Conservation (phyloP, 1,140 invertebrate species). For the Cotesia vestalis region DNA sequence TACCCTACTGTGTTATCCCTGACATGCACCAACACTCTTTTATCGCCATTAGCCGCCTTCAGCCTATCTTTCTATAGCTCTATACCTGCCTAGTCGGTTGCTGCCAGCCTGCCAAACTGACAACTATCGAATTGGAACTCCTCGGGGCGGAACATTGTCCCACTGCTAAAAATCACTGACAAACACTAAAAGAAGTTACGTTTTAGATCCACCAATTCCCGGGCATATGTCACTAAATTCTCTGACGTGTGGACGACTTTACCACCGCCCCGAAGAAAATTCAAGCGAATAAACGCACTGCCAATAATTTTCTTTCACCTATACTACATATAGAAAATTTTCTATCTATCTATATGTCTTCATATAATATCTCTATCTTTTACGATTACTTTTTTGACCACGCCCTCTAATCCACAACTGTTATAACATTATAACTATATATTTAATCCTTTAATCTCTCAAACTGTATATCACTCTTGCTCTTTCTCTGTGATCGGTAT, state of each 20-base stretch:
- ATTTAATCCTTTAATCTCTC: background rate
- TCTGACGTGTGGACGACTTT: background rate
- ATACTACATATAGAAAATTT: background rate
- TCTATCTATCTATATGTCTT: no score
- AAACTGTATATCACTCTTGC: slow-evolving; percentile 5
- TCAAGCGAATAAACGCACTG: slow-evolving; percentile 23
- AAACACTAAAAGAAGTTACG: background rate
- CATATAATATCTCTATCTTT: no score
- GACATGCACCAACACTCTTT: slow-evolving; percentile 23
- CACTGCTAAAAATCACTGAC: background rate
- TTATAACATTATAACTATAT: background rate
- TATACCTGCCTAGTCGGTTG: background rate
- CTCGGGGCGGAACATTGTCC: slow-evolving; percentile 25
- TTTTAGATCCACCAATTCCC: slow-evolving; percentile 14
- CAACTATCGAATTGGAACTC: slow-evolving; percentile 26
- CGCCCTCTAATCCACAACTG: background rate
- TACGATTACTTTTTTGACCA: background rate
- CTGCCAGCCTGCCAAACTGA: background rate
- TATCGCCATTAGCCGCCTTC: slow-evolving; percentile 24
- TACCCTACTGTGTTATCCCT: background rate
- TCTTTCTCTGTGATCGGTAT: slow-evolving; percentile 23
- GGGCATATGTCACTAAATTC: slow-evolving; percentile 6
- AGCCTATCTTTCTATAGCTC: background rate
- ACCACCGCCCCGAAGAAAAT: slow-evolving; percentile 1
- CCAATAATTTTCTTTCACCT: background rate